phyloP scores from a whole-genome alignment of 2,113 vertebrate genomes.

The Stigmatopora nigra region DNA sequence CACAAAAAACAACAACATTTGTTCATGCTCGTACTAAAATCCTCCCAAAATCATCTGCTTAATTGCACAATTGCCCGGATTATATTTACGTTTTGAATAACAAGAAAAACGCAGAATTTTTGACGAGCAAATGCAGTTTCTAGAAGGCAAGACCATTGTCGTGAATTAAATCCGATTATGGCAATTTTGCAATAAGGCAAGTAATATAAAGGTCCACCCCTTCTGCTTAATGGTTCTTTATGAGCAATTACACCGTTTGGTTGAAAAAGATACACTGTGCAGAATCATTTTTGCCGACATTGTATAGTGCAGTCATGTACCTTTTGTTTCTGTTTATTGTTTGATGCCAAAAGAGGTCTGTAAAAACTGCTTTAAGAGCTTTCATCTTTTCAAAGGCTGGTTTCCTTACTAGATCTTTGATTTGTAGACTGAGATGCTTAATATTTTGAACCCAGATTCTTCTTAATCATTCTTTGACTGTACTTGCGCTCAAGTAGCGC shows the following conservation, averaged over 20 bases:
- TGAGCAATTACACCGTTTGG: conserved; percentile 34
- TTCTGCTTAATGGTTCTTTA: background rate
- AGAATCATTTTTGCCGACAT: conserved; percentile 45
- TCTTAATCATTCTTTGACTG: conserved; percentile 45
- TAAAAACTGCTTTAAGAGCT: conserved; percentile 37
- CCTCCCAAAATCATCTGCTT: background rate
- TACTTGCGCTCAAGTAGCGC: conserved; percentile 31
- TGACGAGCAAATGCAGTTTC: too few species aligned
- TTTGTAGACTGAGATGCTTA: conserved; percentile 42
- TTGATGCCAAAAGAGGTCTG: conserved; percentile 66
- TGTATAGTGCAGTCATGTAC: conserved; percentile 42
- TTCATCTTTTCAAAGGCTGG: conserved; percentile 37
- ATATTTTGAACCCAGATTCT: conserved; percentile 54
- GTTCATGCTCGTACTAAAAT: background rate
- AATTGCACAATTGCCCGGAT: too few species aligned
- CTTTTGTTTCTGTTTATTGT: conserved; percentile 55
- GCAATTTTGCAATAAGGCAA: background rate
- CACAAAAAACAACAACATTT: background rate
- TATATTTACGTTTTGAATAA: too few species aligned
- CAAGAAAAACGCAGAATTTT: too few species aligned
- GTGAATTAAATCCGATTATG: too few species aligned
- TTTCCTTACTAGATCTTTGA: conserved; percentile 46
- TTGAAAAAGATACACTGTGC: conserved; percentile 51
- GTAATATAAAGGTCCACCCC: background rate
- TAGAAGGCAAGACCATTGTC: too few species aligned